Base-by-base conservation (phyloP, 92 coral and sea anemone genomes). In the Virgularia gustaviana region DNA sequence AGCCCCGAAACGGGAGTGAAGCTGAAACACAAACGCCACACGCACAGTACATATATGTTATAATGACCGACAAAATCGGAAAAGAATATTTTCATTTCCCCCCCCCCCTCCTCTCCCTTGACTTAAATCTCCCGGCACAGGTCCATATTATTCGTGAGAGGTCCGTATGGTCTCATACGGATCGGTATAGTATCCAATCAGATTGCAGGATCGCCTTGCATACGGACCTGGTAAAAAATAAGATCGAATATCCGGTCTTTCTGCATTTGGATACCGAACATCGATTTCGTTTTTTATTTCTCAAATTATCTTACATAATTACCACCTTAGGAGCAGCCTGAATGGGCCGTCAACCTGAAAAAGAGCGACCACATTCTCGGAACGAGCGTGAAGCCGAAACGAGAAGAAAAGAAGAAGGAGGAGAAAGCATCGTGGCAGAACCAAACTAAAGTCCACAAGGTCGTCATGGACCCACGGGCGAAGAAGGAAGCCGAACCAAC, bases 311-410 rank as follows among this genome's bases (percentile, higher is more conserved):
- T 55, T 55, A 18, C 7, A 25, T 41, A 22, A 11, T 65, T 72
- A 43, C 62, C 70, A 62, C n/a, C 68, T 42, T 78, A 83, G 65
- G 78, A 73, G 22, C 80, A 78, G 13, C 76, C 80, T 65, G 54
- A 63, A 56, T 85, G 87, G 88, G 83, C 86, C 70, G 83, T 82
- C 57, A 87, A 87, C 57, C 88, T 89, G 13, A 87, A 86, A 64
- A 87, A 87, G 65, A 85, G 90, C 20, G 96, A 89, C 61, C 92
- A 89, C 25, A 82, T 89, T 31, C 65, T 89, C 2, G 88, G 80
- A 23, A 70, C 83, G 13, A 86, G 85, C 3, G 76, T 83, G 45
- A 86, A 79, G 80, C 85, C 85, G 30, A 57, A 79, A 43, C 59
- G 83, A 29, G 71, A 78, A 8, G 75, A 62, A 9, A 79, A 77